Evolutionary conservation across 2,797 vertebrate species (phyloP).

Genomic region (Buceros bicornis): DNA sequence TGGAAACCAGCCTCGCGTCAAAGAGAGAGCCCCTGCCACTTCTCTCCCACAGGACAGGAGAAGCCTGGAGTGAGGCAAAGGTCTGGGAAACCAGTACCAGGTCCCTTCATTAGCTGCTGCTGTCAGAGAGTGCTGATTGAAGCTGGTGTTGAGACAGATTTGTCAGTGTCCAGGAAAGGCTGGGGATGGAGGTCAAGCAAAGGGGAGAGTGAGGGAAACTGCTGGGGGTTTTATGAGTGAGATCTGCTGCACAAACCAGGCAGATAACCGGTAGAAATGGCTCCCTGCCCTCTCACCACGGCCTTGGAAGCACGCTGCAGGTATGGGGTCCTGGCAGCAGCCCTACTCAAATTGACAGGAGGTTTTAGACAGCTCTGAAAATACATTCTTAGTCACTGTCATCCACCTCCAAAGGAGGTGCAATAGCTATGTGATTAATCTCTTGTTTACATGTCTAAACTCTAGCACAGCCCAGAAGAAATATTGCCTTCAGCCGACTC

Average conservation of each 20-base stretch:
- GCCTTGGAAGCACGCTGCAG: neutral
- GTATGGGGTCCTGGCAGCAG: neutral
- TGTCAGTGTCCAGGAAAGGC: fast-evolving
- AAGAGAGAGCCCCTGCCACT: neutral
- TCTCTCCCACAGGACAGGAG: neutral
- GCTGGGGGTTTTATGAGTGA: neutral
- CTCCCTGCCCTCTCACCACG: neutral
- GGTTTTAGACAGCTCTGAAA: constrained; percentile 64
- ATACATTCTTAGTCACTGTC: constrained; percentile 73
- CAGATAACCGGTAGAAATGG: neutral
- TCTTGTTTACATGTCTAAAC: constrained; percentile 42
- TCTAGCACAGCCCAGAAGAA: neutral
- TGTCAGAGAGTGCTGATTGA: neutral
- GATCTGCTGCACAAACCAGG: neutral
- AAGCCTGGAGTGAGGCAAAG: neutral
- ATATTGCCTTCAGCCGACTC: neutral
- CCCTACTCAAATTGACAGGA: neutral
- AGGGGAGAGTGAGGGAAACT: neutral
- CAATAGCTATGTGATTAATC: constrained; percentile 56
- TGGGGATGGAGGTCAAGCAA: neutral
- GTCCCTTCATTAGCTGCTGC: neutral
- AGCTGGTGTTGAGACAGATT: fast-evolving
- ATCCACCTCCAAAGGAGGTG: constrained; percentile 79
- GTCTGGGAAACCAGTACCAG: neutral
- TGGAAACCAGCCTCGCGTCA: constrained; percentile 29